These are phyloP conservation scores for Melikaiella ostensackeni DNA, from an alignment of 2,888 invertebrate genomes.

Conservation along the genomic window DNA sequence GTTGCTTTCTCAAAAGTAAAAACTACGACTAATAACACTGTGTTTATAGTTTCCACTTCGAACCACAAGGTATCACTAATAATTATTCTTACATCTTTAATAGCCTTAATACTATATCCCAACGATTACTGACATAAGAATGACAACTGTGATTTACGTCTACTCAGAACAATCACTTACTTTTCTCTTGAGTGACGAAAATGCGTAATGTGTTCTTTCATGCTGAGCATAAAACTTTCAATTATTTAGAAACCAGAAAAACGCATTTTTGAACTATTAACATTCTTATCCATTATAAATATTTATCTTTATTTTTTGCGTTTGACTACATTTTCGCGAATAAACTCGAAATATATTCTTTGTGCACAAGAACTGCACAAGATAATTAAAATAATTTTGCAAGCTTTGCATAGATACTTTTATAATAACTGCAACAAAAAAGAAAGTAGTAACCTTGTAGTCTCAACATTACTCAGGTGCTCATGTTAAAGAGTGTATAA, in stretches of 20 bases:
- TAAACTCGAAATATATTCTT: background rate
- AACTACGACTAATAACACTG: background rate
- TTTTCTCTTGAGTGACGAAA: background rate
- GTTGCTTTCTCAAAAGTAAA: background rate
- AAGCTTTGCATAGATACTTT: background rate
- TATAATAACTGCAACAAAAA: background rate
- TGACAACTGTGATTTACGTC: background rate
- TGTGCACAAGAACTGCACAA: background rate
- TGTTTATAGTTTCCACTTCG: background rate
- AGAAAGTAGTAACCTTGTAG: constrained; percentile 12
- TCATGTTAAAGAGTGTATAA: background rate
- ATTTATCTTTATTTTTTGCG: too few species aligned
- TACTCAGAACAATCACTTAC: background rate
- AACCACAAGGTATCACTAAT: background rate
- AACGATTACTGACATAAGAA: background rate
- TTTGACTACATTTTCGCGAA: too few species aligned
- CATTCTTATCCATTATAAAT: too few species aligned
- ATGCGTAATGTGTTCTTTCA: background rate
- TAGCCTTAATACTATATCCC: background rate
- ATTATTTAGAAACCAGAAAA: background rate
- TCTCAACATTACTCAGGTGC: background rate
- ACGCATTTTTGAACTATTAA: background rate
- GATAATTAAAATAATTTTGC: background rate
- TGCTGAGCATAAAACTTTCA: background rate
- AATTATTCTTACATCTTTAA: background rate